These are phyloP conservation scores for Aphis gossypii DNA, from an alignment of 1,140 invertebrate genomes.

Conservation along the genomic window DNA sequence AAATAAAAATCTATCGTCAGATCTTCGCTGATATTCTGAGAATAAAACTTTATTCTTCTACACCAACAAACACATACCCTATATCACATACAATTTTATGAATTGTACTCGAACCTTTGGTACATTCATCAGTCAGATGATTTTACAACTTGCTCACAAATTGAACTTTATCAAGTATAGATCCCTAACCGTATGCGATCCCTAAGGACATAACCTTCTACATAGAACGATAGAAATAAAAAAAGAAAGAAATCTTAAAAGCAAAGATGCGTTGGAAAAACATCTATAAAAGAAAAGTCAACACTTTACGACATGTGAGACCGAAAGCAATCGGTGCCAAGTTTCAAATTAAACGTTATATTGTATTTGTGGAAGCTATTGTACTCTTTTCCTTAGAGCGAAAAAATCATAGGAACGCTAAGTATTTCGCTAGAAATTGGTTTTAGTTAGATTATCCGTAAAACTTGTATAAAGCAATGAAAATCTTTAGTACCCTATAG, in stretches of 20 bases:
- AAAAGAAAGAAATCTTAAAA: constrained; percentile 9
- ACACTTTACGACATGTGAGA: constrained; percentile 49
- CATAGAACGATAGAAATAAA: not conserved
- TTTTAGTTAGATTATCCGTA: not conserved
- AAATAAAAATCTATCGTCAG: not conserved
- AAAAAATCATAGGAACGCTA: constrained; percentile 18
- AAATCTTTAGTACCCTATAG: not conserved
- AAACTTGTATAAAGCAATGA: not conserved
- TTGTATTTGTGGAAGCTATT: constrained; percentile 9
- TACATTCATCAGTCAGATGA: not conserved
- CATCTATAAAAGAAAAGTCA: constrained; percentile 22
- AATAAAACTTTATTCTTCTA: not conserved
- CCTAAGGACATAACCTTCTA: not conserved
- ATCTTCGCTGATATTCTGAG: not conserved
- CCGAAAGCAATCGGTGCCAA: constrained; percentile 40
- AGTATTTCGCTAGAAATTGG: constrained; percentile 21
- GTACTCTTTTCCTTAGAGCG: not conserved
- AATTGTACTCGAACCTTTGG: not conserved
- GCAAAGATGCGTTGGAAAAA: not conserved
- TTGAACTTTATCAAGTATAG: constrained; percentile 14
- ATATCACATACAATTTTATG: not conserved
- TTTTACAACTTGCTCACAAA: not conserved
- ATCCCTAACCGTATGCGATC: constrained; percentile 18
- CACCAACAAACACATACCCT: not conserved
- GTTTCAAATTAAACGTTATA: constrained; percentile 45